Evolutionary conservation across 2,888 invertebrate species (phyloP).

Genomic region (Tipula vernalis): DNA sequence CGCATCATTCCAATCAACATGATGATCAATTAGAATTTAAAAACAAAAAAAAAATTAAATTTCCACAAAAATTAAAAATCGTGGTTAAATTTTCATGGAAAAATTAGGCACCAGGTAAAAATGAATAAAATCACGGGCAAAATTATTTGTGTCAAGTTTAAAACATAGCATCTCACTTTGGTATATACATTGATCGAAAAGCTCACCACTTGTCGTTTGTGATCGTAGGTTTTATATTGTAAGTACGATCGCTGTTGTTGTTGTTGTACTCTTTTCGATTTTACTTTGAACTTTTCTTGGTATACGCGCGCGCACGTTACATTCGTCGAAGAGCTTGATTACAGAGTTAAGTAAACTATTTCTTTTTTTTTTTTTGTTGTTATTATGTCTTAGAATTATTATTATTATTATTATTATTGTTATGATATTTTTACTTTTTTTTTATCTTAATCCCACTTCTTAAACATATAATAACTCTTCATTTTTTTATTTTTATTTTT

Average conservation of each 20-base stretch:
- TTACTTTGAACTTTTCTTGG: neutral
- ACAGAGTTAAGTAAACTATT: neutral
- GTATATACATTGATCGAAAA: neutral
- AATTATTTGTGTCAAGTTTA: neutral
- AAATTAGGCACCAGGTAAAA: neutral
- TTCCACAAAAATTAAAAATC: neutral
- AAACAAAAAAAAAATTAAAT: neutral
- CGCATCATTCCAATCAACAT: conserved; percentile 5
- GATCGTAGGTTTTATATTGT: neutral
- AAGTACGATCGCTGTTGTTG: neutral
- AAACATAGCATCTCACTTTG: neutral
- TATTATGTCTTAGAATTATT: neutral
- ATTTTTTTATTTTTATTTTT: neutral
- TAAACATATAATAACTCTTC: neutral
- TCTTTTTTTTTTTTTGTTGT: neutral
- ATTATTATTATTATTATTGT: neutral
- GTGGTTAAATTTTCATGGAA: neutral
- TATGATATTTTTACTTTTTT: neutral
- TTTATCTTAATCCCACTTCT: conserved; percentile 4
- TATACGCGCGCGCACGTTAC: neutral
- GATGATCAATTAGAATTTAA: neutral
- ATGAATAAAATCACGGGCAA: neutral
- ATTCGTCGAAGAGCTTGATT: conserved; percentile 4
- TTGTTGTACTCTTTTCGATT: neutral
- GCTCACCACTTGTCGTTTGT: neutral